A percentile compares a stretch with the other conserved stretches of the same genome.
These are phyloP conservation scores for Coelopa frigida DNA, from an alignment of 1,140 invertebrate genomes.

Conservation along the genomic window DNA sequence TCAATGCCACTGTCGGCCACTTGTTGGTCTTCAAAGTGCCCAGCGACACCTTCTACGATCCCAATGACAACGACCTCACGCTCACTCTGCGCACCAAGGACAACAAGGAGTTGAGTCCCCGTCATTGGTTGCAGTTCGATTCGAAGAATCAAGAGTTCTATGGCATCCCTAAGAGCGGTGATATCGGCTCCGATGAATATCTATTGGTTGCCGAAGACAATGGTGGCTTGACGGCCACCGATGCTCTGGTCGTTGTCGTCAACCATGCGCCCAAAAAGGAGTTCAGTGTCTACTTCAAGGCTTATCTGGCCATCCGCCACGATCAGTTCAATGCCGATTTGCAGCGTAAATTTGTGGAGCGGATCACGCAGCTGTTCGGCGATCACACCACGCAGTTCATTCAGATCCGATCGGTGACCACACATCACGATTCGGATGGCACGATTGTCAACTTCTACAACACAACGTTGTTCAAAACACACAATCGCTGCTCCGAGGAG, in stretches of 20 bases:
- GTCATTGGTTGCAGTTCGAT: slow-evolving; percentile 88
- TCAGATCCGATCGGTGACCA: slow-evolving; percentile 51
- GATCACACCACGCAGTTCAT: slow-evolving; percentile 68
- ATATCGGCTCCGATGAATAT: slow-evolving; percentile 68
- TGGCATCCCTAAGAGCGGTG: slow-evolving; percentile 64
- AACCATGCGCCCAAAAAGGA: slow-evolving; percentile 48
- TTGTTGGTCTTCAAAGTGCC: slow-evolving; percentile 73
- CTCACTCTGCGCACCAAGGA: slow-evolving; percentile 68
- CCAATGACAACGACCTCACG: slow-evolving; percentile 71
- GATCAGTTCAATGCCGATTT: slow-evolving; percentile 64
- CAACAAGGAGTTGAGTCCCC: slow-evolving; percentile 54
- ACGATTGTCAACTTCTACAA: slow-evolving; percentile 52
- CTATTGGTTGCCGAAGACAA: slow-evolving; percentile 63
- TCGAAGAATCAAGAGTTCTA: slow-evolving; percentile 82
- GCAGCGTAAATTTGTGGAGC: slow-evolving; percentile 72
- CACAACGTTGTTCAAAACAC: slow-evolving; percentile 52
- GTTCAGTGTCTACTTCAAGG: slow-evolving; percentile 66
- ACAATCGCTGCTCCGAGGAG: slow-evolving; percentile 64
- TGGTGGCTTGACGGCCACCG: slow-evolving; percentile 61
- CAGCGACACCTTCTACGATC: slow-evolving; percentile 83
- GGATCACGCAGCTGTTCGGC: slow-evolving; percentile 64
- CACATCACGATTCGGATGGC: slow-evolving; percentile 31
- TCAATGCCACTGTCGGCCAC: slow-evolving; percentile 71
- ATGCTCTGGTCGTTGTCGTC: slow-evolving; percentile 73
- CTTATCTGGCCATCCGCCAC: slow-evolving; percentile 68